These are phyloP conservation scores for Austrolebias charrua DNA, from an alignment of 2,797 vertebrate species.

Conservation along the genomic window DNA sequence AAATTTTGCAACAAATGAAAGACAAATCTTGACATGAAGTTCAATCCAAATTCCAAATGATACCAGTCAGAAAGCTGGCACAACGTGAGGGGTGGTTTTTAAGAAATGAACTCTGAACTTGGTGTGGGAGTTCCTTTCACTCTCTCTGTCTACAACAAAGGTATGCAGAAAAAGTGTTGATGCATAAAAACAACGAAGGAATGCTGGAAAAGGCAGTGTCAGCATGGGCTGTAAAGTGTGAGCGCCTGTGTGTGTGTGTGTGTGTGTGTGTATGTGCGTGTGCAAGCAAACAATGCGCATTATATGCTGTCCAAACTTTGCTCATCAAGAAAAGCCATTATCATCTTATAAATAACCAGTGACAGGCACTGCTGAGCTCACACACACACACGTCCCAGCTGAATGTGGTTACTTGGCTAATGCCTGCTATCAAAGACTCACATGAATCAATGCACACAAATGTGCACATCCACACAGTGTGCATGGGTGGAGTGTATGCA, in stretches of 20 bases:
- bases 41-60: constrained; percentile 37
- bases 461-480: constrained; percentile 4
- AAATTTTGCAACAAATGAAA: constrained; percentile 48
- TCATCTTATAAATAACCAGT: constrained; percentile 71
- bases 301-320: constrained; percentile 55
- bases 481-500: constrained; percentile 7
- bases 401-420: constrained; percentile 67
- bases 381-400: constrained; percentile 47
- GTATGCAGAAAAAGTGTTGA: constrained; percentile 61
- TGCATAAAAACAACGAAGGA: constrained; percentile 66
- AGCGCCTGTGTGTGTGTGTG: constrained; percentile 17
- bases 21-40: constrained; percentile 47
- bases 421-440: constrained; percentile 61
- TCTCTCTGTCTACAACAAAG: constrained; percentile 42
- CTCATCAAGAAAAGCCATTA: constrained; percentile 70
- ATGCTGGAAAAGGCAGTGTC: constrained; percentile 64
- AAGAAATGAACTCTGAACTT: constrained; percentile 57
- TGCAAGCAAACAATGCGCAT: constrained; percentile 49
- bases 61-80: constrained; percentile 33
- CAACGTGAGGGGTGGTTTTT: constrained; percentile 40
- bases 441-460: constrained; percentile 50
- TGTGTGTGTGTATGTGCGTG: constrained; percentile 15
- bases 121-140: constrained; percentile 25
- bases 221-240: constrained; percentile 59
- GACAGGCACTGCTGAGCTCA: constrained; percentile 66